These are phyloP conservation scores for Cryptocephalus moraei DNA, from an alignment of 2,888 invertebrate genomes.

Conservation along the genomic window DNA sequence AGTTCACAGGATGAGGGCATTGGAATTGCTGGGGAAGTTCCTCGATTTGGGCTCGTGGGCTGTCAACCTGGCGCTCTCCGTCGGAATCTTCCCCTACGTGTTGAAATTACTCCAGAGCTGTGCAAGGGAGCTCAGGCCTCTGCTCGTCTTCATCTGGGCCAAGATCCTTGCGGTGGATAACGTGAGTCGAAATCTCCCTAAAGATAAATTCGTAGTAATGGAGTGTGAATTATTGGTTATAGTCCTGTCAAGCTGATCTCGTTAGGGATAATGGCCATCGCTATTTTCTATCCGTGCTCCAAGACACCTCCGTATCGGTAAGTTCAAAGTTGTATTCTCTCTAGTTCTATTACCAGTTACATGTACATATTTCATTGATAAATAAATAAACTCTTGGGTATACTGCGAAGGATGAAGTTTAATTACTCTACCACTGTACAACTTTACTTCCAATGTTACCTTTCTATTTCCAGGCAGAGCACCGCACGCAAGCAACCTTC, in stretches of 20 bases:
- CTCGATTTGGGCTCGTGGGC: conserved; percentile 94
- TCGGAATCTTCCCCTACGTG: conserved; percentile 98
- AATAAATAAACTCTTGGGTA: no score
- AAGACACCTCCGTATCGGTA: conserved; percentile 75
- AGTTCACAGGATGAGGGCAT: conserved; percentile 85
- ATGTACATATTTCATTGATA: no score
- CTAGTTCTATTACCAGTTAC: no score
- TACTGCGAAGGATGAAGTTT: no score
- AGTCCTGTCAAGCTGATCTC: conserved; percentile 91
- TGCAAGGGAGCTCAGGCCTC: conserved; percentile 81
- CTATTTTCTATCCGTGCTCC: conserved; percentile 86
- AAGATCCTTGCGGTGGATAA: conserved; percentile 95
- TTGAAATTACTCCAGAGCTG: conserved; percentile 92
- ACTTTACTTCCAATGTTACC: neutral
- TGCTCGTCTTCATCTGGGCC: conserved; percentile 97
- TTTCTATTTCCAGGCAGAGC: conserved; percentile 51
- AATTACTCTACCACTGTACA: no score
- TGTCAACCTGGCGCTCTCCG: conserved; percentile 88
- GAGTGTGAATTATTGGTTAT: conserved; percentile 25
- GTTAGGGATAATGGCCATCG: conserved; percentile 90
- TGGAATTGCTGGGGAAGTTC: conserved; percentile 88
- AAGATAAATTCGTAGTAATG: neutral
- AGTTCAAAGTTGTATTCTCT: conserved; percentile 37
- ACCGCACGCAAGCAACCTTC: conserved; percentile 90
- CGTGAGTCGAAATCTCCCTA: conserved; percentile 44